Evolutionary conservation across 2,888 invertebrate species (phyloP), one percentile per base, ranked within the genome.

Genomic region (Sinodicranocentrus sp.): DNA sequence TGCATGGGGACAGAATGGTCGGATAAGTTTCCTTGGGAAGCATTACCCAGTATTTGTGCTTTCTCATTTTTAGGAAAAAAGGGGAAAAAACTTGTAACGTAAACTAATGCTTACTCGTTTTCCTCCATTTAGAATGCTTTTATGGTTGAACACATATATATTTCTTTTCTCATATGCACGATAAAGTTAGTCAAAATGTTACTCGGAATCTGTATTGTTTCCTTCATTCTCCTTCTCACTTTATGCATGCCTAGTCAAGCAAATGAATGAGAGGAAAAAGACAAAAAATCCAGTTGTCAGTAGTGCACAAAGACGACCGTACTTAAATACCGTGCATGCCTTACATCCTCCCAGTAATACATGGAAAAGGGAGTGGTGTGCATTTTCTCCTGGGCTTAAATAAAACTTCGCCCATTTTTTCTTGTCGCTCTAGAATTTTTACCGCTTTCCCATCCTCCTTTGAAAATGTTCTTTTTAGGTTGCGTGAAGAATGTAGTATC

Each of bases 181-280:
- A 33, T 33, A 10, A 10, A 33, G 25, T 17, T 25, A 59, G 59
- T 25, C 59, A 59, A 52, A 52, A 15, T 52, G 19, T 3, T 13
- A 52, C 5, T 52, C 33, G 33, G 33, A 44, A 44, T 44, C 43
- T 19, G 23, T 21, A 21, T 63, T 44, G 54, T 43, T 72, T 59
- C 61, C 52, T 33, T 52, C 52, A 28, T 65, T 75, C 39, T 21
- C n/a, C 57, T 19, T 21, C n/a, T 63, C 43, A 67, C 67, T 67
- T 67, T 67, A 75, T 75, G 75, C 75, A 75, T 52, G 63, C 43
- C 63, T 73, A 73, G 75, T 75, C 75, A 65, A 65, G 19, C 65
- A 75, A 65, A 65, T 65, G 65, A 75, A 65, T 63, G 75, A 48
- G 57, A 65, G 28, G 39, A 26, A 61, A 48, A 25, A n/a, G 25